phyloP scores from a whole-genome alignment of 2,888 invertebrate species.

The Laothoe populi region DNA sequence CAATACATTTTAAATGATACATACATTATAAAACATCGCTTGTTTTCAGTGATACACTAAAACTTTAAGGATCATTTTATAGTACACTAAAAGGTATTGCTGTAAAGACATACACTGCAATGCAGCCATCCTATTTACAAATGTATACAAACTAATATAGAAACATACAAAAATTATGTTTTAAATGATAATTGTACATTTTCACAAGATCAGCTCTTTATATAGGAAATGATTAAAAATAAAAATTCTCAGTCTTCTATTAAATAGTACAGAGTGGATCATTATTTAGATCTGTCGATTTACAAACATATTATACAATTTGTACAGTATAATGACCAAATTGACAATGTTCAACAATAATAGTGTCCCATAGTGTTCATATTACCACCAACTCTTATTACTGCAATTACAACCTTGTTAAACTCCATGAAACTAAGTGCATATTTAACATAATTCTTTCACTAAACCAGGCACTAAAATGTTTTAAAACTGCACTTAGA shows the following conservation, averaged over 20 bases:
- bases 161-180: constrained; percentile 40
- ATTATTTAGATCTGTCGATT: constrained; percentile 68
- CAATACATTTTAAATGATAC: constrained; percentile 47
- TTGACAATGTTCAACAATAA: constrained; percentile 45
- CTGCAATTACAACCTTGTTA: background rate
- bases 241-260: constrained; percentile 81
- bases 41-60: constrained; percentile 46
- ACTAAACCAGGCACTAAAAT: no score
- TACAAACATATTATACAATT: constrained; percentile 67
- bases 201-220: constrained; percentile 47
- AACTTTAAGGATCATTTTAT: constrained; percentile 45
- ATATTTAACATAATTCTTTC: background rate
- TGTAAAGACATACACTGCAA: constrained; percentile 39
- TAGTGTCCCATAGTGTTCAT: background rate
- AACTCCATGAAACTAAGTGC: no score
- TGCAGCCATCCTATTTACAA: constrained; percentile 57
- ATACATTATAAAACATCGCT: constrained; percentile 44
- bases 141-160: constrained; percentile 47
- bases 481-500: no score
- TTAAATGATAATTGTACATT: constrained; percentile 44
- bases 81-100: constrained; percentile 19
- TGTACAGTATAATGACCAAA: constrained; percentile 66
- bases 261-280: constrained; percentile 69
- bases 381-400: background rate
- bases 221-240: constrained; percentile 24